These are phyloP conservation scores for Theodoxus fluviatilis DNA, from an alignment of 2,888 invertebrate genomes.

Conservation along the genomic window DNA sequence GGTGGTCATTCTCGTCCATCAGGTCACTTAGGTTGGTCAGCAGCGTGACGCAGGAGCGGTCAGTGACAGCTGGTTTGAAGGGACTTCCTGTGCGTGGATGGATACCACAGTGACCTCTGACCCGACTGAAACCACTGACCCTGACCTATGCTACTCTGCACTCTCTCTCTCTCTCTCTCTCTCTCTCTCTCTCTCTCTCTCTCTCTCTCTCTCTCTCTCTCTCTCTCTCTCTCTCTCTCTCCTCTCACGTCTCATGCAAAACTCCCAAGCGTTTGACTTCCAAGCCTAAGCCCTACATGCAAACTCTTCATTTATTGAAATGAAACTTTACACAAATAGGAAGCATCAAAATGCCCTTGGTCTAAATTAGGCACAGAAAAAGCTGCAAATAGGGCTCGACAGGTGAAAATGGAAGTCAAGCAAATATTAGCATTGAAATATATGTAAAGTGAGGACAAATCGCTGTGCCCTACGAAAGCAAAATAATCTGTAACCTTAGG, in stretches of 20 bases:
- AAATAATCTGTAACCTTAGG: too few species aligned
- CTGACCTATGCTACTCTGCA: not conserved
- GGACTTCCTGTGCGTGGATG: conserved; percentile 74
- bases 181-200: not conserved
- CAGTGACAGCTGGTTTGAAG: conserved; percentile 80
- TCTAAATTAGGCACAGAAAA: too few species aligned
- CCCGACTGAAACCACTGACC: not conserved
- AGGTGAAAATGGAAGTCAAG: too few species aligned
- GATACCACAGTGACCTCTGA: not conserved
- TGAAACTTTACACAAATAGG: too few species aligned
- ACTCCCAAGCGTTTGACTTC: too few species aligned
- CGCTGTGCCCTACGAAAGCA: too few species aligned
- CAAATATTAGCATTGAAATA: too few species aligned
- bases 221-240: not conserved
- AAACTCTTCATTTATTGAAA: too few species aligned
- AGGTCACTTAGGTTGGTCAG: conserved; percentile 86
- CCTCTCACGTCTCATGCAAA: not conserved
- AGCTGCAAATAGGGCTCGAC: too few species aligned
- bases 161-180: conserved; percentile 14
- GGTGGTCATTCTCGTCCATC: conserved; percentile 73
- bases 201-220: not conserved
- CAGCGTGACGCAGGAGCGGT: conserved; percentile 75
- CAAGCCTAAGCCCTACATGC: too few species aligned
- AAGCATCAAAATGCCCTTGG: too few species aligned
- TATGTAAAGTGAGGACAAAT: too few species aligned